Conservation (phyloP, 1,140 invertebrate genomes). For the Sesamia nonagrioides region DNA sequence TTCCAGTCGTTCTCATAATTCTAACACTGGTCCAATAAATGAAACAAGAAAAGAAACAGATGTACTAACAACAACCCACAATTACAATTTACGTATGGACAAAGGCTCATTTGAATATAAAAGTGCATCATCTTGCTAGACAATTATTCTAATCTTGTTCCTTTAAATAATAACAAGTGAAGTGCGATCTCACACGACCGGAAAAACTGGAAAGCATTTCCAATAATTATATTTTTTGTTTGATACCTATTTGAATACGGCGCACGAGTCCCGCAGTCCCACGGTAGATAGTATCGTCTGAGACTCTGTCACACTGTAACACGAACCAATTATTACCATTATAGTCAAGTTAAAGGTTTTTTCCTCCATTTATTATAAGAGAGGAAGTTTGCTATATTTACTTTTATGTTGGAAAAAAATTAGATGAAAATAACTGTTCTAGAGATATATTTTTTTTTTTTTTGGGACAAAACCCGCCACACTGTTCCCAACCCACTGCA, state of each 20-base stretch:
- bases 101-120: slow-evolving; percentile 79
- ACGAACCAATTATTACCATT: slow-evolving; percentile 30
- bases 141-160: slow-evolving; percentile 76
- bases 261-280: slow-evolving; percentile 65
- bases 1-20: slow-evolving; percentile 28
- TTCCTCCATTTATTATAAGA: slow-evolving; percentile 23
- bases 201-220: slow-evolving; percentile 83
- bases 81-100: slow-evolving; percentile 57
- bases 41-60: slow-evolving; percentile 33
- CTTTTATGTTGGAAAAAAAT: slow-evolving; percentile 13
- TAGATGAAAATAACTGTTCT: slow-evolving; percentile 24
- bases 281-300: slow-evolving; percentile 57
- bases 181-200: slow-evolving; percentile 70
- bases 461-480: no score
- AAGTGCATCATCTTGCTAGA: slow-evolving; percentile 57
- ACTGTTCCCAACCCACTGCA: no score
- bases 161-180: slow-evolving; percentile 63
- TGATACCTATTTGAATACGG: slow-evolving; percentile 74
- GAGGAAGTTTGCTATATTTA: slow-evolving; percentile 18
- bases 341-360: slow-evolving; percentile 37
- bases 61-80: slow-evolving; percentile 42
- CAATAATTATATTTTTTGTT: slow-evolving; percentile 68
- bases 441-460: neutral
- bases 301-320: slow-evolving; percentile 15
- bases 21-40: slow-evolving; percentile 49